These are phyloP conservation scores for Drosophila repleta DNA, from an alignment of 1,140 invertebrate genomes.

Conservation along the genomic window DNA sequence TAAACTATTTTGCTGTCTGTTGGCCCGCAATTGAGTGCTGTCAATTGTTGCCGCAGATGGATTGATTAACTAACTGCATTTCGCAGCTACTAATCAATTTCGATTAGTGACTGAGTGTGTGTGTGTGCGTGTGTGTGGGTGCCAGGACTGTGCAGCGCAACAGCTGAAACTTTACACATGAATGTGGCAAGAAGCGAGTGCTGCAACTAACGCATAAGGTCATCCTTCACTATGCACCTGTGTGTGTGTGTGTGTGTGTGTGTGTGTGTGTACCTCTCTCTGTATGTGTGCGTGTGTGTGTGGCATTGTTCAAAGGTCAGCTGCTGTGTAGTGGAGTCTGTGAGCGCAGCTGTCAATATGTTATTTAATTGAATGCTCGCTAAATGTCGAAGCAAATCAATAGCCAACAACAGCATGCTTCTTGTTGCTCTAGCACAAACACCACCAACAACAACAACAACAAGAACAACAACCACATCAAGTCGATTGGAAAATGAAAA, in stretches of 20 bases:
- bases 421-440: background rate
- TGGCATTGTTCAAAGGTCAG: slow-evolving; percentile 32
- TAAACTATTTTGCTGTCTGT: too few species aligned
- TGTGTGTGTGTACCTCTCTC: slow-evolving; percentile 2
- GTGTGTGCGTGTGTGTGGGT: slow-evolving; percentile 7
- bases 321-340: background rate
- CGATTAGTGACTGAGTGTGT: slow-evolving; percentile 38
- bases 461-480: background rate
- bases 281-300: slow-evolving; percentile 11
- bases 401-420: slow-evolving; percentile 10
- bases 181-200: slow-evolving; percentile 16
- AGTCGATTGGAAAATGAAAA: background rate
- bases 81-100: slow-evolving; percentile 55
- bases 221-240: slow-evolving; percentile 33
- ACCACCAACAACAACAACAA: too few species aligned
- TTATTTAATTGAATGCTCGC: slow-evolving; percentile 32
- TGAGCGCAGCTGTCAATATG: slow-evolving; percentile 7
- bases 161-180: slow-evolving; percentile 31
- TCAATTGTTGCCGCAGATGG: slow-evolving; percentile 38
- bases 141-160: slow-evolving; percentile 24
- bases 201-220: slow-evolving; percentile 28
- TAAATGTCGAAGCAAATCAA: slow-evolving; percentile 22
- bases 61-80: slow-evolving; percentile 30
- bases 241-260: background rate
- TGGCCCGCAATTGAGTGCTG: background rate